Evolutionary conservation across 2,113 vertebrate species (phyloP).

Genomic region (Clarias gariepinus): DNA sequence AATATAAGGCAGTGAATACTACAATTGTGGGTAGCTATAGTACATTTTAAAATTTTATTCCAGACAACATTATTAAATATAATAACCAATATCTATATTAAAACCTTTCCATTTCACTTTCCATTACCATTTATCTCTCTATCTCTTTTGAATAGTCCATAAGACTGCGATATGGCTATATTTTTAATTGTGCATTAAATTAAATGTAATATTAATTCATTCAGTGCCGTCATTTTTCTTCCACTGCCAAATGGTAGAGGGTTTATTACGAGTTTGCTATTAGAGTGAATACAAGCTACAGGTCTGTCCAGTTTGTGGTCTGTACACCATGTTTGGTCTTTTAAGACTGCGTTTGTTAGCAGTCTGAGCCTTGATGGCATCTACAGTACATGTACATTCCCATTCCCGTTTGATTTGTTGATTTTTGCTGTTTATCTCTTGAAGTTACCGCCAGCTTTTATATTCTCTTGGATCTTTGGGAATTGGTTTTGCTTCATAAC

Average conservation of each 20-base stretch:
- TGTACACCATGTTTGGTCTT: background rate
- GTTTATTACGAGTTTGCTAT: background rate
- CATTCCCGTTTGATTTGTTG: background rate
- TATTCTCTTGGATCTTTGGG: too few relatives aligned
- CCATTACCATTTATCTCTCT: background rate
- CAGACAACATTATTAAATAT: background rate
- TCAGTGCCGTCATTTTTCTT: background rate
- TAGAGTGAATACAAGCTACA: background rate
- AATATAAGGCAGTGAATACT: background rate
- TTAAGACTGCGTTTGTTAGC: conserved; percentile 1
- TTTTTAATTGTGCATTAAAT: background rate
- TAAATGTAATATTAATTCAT: background rate
- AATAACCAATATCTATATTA: background rate
- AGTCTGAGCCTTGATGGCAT: background rate
- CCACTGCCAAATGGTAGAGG: background rate
- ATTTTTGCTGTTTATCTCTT: background rate
- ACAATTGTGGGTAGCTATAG: background rate
- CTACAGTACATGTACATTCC: background rate
- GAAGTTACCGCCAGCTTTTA: background rate
- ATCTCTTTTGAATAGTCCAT: background rate
- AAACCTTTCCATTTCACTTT: background rate
- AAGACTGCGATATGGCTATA: background rate
- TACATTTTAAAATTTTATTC: background rate
- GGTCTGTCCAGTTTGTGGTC: background rate
- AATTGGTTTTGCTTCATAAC: background rate